A percentile compares a stretch with the other conserved stretches of the same genome.
Evolutionary conservation across 1,140 invertebrate species (phyloP).

Genomic region (Procambarus clarkii): DNA sequence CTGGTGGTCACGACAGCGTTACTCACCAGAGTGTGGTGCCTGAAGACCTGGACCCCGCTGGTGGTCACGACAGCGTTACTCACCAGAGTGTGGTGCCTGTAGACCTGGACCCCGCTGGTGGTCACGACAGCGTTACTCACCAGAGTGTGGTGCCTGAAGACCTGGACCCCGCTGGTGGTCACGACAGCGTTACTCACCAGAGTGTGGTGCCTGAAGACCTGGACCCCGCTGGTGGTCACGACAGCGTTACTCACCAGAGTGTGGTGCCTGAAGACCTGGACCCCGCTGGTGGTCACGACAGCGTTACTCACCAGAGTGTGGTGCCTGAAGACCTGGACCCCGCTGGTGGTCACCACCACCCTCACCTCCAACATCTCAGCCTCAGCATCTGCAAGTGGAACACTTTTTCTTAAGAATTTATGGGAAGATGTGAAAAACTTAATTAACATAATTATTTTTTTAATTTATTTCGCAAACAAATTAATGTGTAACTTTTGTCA

Average conservation of each 20-base stretch:
- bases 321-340: constrained; percentile 19
- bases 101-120: constrained; percentile 1
- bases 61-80: constrained; percentile 22
- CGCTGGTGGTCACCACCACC: constrained; percentile 11
- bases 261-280: constrained; percentile 30
- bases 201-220: constrained; percentile 18
- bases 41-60: not conserved
- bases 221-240: not conserved
- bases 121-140: constrained; percentile 32
- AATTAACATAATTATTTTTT: too few species aligned
- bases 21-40: constrained; percentile 31
- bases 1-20: not conserved
- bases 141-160: constrained; percentile 19
- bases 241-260: constrained; percentile 13
- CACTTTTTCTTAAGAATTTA: too few species aligned
- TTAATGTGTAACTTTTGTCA: too few species aligned
- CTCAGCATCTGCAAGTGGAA: constrained; percentile 7
- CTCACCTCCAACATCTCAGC: not conserved
- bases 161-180: not conserved
- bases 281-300: not conserved
- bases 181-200: constrained; percentile 36
- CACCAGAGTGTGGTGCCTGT: constrained; percentile 25
- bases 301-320: constrained; percentile 15
- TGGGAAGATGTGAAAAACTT: too few species aligned
- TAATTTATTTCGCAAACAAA: too few species aligned